phyloP scores from a whole-genome alignment of 2,797 vertebrate genomes.

The Dendrocincla tyrannina region DNA sequence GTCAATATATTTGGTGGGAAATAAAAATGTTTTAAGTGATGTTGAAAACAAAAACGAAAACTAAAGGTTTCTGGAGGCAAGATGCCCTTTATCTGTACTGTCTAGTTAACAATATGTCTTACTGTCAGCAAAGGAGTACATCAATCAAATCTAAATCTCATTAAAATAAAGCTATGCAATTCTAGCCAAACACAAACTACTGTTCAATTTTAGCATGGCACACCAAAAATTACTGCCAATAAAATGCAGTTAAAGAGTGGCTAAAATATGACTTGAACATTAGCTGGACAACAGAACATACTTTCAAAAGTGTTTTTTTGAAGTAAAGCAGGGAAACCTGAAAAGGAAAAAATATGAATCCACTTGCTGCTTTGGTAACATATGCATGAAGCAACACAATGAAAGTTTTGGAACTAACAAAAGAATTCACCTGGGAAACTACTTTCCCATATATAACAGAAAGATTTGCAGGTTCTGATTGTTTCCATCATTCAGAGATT shows the following conservation, averaged over 20 bases:
- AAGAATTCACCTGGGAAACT: neutral
- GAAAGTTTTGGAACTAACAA: neutral
- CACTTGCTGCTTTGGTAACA: neutral
- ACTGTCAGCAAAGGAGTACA: neutral
- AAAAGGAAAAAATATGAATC: neutral
- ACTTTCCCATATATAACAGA: neutral
- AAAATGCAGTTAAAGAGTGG: neutral
- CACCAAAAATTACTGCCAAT: neutral
- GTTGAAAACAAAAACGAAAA: slow-evolving; percentile 3
- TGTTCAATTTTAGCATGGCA: neutral
- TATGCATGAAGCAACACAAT: neutral
- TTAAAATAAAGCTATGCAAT: neutral
- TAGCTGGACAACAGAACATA: neutral
- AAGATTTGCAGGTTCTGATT: neutral
- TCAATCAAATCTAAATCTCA: neutral
- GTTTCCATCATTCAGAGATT: neutral
- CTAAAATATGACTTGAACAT: neutral
- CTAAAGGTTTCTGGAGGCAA: neutral
- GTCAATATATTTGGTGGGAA: neutral
- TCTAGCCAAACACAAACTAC: neutral
- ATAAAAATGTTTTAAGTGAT: neutral
- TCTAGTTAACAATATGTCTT: neutral
- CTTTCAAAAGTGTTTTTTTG: neutral
- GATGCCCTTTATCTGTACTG: neutral
- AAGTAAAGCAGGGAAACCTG: neutral